These are phyloP conservation scores for Limonius californicus DNA, from an alignment of 1,140 invertebrate genomes.

Conservation along the genomic window DNA sequence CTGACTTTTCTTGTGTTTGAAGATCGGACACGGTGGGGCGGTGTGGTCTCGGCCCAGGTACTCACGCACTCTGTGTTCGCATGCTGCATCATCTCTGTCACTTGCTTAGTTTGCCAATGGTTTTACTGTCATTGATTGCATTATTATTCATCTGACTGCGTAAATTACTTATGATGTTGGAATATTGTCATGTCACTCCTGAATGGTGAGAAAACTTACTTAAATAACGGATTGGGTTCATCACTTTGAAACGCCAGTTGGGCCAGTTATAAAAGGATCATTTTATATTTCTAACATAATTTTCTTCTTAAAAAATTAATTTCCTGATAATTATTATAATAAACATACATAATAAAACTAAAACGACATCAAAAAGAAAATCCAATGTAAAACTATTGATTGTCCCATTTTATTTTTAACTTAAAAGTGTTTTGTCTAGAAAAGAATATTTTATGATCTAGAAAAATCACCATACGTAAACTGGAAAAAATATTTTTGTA, in stretches of 20 bases:
- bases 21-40: conserved; percentile 29
- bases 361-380: too few species aligned
- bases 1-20: conserved; percentile 26
- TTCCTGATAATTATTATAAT: too few species aligned
- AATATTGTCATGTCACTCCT: background rate
- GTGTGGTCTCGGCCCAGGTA: conserved; percentile 31
- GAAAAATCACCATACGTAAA: too few species aligned
- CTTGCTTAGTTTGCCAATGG: conserved; percentile 47
- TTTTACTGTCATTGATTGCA: conserved; percentile 42
- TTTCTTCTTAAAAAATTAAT: too few species aligned
- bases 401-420: too few species aligned
- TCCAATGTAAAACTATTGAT: too few species aligned
- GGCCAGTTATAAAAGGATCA: background rate
- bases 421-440: too few species aligned
- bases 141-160: conserved; percentile 15
- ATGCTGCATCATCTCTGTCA: conserved; percentile 40
- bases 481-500: too few species aligned
- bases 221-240: too few species aligned
- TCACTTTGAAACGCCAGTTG: background rate
- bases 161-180: conserved; percentile 11
- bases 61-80: conserved; percentile 46
- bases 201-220: too few species aligned
- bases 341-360: too few species aligned
- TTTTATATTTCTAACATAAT: background rate
- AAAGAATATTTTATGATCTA: too few species aligned